phyloP scores from a whole-genome alignment of 1,140 invertebrate genomes.

The Aphelinus certus region DNA sequence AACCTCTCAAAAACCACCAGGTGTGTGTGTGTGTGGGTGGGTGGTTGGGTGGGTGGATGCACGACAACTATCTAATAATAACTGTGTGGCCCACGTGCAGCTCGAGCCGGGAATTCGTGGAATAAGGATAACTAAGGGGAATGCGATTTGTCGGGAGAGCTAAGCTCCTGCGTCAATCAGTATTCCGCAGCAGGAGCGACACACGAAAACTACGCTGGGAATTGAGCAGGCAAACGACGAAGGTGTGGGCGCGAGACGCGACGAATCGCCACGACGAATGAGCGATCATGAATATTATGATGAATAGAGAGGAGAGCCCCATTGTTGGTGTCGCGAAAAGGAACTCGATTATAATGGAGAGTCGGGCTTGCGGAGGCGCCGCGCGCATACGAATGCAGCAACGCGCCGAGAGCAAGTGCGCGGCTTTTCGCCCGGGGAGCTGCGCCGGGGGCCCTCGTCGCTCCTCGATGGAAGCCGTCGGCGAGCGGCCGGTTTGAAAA shows the following conservation, averaged over 20 bases:
- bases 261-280: conserved; percentile 19
- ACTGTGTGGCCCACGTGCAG: no score
- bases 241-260: not conserved
- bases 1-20: no score
- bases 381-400: conserved; percentile 24
- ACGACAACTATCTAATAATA: no score
- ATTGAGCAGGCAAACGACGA: conserved; percentile 29
- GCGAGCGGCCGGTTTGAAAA: not conserved
- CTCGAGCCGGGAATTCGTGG: conserved; percentile 3
- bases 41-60: no score
- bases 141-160: conserved; percentile 14
- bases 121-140: conserved; percentile 35
- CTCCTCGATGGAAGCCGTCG: not conserved
- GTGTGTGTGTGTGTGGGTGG: no score
- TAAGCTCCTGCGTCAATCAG: conserved; percentile 26
- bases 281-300: conserved; percentile 41
- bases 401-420: not conserved
- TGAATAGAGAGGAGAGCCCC: conserved; percentile 26
- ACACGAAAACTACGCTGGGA: conserved; percentile 29
- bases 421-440: not conserved
- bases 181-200: conserved; percentile 19
- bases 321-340: conserved; percentile 25
- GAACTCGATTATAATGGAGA: conserved; percentile 20
- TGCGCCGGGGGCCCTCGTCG: not conserved
- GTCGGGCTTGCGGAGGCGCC: no score